Evolutionary conservation across 2,888 invertebrate genomes (phyloP), one percentile per base, ranked within the genome.

Genomic region (Eristalis tenax): DNA sequence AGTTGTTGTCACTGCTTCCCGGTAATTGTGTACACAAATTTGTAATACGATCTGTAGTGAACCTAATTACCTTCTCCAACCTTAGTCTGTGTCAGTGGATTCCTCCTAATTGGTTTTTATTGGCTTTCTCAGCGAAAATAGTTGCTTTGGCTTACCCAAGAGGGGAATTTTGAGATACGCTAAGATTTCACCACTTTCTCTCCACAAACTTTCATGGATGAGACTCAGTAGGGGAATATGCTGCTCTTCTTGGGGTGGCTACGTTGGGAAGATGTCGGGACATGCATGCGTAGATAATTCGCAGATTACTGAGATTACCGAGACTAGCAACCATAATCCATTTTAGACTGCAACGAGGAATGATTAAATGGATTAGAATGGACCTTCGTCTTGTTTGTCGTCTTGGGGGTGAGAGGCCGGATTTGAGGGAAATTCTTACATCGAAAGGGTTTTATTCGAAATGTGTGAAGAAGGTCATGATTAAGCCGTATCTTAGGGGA

Each of bases 1-100:
- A 59, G 56, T 26, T 26, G 26, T 22, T 23, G 35, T 35, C 63
- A 15, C 43, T 28, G 15, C 26, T n/a, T 13, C 18, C 57, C 40
- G 32, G 66, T 76, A 76, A 76, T 76, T 66, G 66, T 76, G 75
- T 66, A 66, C 38, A 68, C 75, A 66, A 76, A 76, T 66, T 76
- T 68, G 76, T 43, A 76, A 59, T 61, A 43, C 63, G 50, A 73
- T 28, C 73, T 73, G 73, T 43, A 76, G 61, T 22, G 43, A 76
- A 68, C 68, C 76, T 68, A 76, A 68, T 76, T 69, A 70, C 63
- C 32, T 38, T 69, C 40, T 69, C 43, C 23, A 71, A 15, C 35
- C 4, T 32, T n/a, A 6, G 5, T 18, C 63, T 22, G 73, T 32
- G 73, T 32, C 73, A 63, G 63, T 32, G 73, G 40, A 73, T 73